phyloP scores from a whole-genome alignment of 2,797 vertebrate genomes.

The Gymnopithys bicolor region DNA sequence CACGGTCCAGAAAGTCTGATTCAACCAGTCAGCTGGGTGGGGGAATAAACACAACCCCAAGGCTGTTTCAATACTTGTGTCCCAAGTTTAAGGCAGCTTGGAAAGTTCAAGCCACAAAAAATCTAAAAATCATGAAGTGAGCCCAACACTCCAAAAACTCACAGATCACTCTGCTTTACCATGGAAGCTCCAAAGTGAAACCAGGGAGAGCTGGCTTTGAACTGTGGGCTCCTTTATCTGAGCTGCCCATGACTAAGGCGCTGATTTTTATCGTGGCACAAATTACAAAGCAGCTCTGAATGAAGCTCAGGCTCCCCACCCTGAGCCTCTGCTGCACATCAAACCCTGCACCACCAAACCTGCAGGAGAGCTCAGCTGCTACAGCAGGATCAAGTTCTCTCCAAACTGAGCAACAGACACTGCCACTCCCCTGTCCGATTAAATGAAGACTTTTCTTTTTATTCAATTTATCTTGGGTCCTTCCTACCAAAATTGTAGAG shows the following conservation, averaged over 20 bases:
- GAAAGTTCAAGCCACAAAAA: background rate
- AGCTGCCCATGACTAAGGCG: background rate
- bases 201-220: background rate
- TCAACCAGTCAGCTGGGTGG: background rate
- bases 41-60: background rate
- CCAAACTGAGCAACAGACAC: background rate
- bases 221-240: background rate
- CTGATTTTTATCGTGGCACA: background rate
- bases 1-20: background rate
- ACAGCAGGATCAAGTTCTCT: background rate
- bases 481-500: background rate
- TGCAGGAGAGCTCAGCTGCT: background rate
- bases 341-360: background rate
- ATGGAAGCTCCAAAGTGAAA: background rate
- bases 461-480: background rate
- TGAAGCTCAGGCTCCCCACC: background rate
- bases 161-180: background rate
- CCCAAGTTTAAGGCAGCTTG: background rate
- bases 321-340: background rate
- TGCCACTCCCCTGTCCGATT: background rate
- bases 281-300: background rate
- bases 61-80: background rate
- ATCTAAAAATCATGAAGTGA: background rate
- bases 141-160: background rate
- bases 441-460: background rate